Base-by-base conservation (phyloP, 1,140 invertebrate species). In the Drosophila azteca region DNA sequence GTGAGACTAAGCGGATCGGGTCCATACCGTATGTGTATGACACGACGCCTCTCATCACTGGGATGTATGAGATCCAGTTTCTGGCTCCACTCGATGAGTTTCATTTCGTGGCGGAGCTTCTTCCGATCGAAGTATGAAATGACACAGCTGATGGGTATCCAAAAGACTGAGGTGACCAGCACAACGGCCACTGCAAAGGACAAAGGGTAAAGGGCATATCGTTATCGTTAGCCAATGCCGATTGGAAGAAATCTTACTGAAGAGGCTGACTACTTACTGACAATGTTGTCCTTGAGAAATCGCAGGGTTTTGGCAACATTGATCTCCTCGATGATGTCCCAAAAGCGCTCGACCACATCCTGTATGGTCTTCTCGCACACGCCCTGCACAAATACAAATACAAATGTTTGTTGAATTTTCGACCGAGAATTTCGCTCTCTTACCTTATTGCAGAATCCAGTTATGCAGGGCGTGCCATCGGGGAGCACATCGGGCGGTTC, bases 261-360 rank as follows among this genome's bases (percentile, higher is more conserved):
- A 3, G 8, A 20, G 17, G 17, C 17, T 20, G 17, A 17, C 6
- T 60, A 92, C 91, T 90, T 87, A 45, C 97, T 97, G 9, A 98
- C 95, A 90, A 98, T 96, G 87, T 98, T 98, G 90, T 97, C 96
- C 80, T 96, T 94, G 35, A 98, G 92, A 90, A 97, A 97, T 65
- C 95, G 93, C 73, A 98, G 93, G 11, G 98, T 96, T 92, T 97
- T 97, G 84, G 98, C 98, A 41, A 98, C 97, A 87, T 98, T 98
- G 39, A 98, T 98, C 82, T 98, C 97, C 92, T 98, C 97, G 53
- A 99, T 98, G 26, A 98, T 98, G 90, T 98, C 97, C 97, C 97
- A 98, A 91, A 98, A 98, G 53, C 97, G 94, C 92, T 98, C 97
- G 5, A 98, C 97, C 9, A 98, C 97, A 90, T 98, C 97, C 92